Evolutionary conservation across 2,797 vertebrate species (phyloP).

Genomic region (Limosa lapponica): DNA sequence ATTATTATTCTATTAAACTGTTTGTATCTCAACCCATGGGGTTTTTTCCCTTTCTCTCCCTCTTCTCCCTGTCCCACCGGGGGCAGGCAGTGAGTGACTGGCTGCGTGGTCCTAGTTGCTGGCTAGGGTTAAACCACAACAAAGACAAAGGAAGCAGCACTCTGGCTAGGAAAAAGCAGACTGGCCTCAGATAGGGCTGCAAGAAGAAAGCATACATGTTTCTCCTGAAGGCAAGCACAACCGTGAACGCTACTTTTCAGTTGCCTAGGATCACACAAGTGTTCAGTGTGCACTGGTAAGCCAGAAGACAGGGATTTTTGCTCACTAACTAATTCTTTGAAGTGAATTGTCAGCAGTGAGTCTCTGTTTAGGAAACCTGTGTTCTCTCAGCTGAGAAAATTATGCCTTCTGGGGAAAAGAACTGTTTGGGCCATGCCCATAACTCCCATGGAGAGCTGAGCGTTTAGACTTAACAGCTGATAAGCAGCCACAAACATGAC

Average conservation of each 20-base stretch:
- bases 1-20: not conserved
- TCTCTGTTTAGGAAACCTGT: not conserved
- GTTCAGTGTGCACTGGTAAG: not conserved
- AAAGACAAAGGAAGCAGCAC: not conserved
- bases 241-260: fast-evolving
- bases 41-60: not conserved
- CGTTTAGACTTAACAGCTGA: not conserved
- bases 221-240: not conserved
- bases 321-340: not conserved
- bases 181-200: not conserved
- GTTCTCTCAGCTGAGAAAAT: not conserved
- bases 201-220: not conserved
- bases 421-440: not conserved
- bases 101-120: not conserved
- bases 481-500: not conserved
- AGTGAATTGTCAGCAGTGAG: not conserved
- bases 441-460: not conserved
- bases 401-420: not conserved
- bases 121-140: not conserved
- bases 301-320: not conserved
- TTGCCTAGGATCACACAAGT: not conserved
- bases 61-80: not conserved
- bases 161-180: not conserved
- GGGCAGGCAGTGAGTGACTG: not conserved
- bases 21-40: not conserved